These are phyloP conservation scores for Drosophila austrosaltans DNA, from an alignment of 2,888 invertebrate genomes.

Conservation along the genomic window DNA sequence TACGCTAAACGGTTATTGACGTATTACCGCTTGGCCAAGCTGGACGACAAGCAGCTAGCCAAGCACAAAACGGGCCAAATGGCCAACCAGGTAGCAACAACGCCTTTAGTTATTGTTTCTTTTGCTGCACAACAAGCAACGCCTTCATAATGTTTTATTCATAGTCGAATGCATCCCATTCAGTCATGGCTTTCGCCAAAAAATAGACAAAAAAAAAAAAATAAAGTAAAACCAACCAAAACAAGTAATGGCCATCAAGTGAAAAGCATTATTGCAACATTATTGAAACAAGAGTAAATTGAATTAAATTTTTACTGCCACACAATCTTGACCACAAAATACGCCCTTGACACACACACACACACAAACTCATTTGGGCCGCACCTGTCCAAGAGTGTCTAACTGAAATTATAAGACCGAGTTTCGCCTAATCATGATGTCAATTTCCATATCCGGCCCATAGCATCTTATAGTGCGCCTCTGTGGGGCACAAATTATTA, in stretches of 20 bases:
- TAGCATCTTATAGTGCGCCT: conserved; percentile 38
- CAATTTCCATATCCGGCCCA: conserved; percentile 65
- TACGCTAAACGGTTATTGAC: conserved; percentile 80
- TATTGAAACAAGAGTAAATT: conserved; percentile 7
- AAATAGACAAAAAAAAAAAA: not conserved
- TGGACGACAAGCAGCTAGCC: conserved; percentile 15
- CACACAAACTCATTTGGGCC: conserved; percentile 21
- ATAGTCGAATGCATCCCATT: conserved; percentile 37
- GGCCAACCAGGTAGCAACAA: conserved; percentile 65
- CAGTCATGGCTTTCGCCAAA: conserved; percentile 42
- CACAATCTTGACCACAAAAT: not conserved
- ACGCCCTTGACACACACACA: conserved; percentile 36
- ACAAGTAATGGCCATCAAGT: not conserved
- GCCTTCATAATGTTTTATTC: conserved; percentile 77
- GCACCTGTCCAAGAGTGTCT: conserved; percentile 36
- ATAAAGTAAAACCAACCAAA: not conserved
- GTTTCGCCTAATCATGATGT: conserved; percentile 51
- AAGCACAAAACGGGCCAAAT: conserved; percentile 24
- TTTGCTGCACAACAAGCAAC: conserved; percentile 63
- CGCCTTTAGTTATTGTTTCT: conserved; percentile 77
- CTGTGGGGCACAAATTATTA: conserved; percentile 58
- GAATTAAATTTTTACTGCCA: conserved; percentile 15
- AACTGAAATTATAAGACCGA: conserved; percentile 49
- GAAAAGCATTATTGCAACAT: conserved; percentile 2
- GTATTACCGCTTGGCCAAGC: conserved; percentile 73